A percentile compares a stretch with the other conserved stretches of the same genome.
Evolutionary conservation across 2,888 invertebrate species (phyloP).

Genomic region (Myopa testacea): DNA sequence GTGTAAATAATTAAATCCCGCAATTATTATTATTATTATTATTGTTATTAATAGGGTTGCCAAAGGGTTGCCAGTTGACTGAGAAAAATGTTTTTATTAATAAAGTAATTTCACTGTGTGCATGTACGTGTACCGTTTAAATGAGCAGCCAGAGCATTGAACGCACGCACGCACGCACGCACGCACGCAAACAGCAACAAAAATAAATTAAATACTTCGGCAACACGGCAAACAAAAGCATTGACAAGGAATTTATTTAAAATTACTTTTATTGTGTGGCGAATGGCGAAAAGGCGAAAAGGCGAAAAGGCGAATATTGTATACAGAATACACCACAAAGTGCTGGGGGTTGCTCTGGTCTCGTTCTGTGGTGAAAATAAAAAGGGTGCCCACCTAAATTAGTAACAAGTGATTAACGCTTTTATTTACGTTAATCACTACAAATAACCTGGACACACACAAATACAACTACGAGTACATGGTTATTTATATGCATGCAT

Average conservation of each 20-base stretch:
- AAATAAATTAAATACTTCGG: constrained; percentile 26
- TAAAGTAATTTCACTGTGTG: background rate
- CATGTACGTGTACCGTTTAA: background rate
- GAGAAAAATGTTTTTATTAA: constrained; percentile 26
- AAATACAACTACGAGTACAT: constrained; percentile 26
- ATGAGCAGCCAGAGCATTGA: too few species aligned
- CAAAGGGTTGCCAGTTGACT: constrained; percentile 18
- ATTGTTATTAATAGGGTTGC: constrained; percentile 43
- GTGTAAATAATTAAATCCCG: constrained; percentile 58
- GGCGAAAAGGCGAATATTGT: too few species aligned
- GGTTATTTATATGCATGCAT: constrained; percentile 10
- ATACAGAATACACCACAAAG: too few species aligned
- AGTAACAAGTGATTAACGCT: constrained; percentile 63
- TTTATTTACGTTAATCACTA: constrained; percentile 39
- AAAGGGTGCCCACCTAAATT: constrained; percentile 54
- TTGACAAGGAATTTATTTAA: constrained; percentile 22
- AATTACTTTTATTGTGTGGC: constrained; percentile 17
- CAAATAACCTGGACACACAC: constrained; percentile 1
- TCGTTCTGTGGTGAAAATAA: background rate
- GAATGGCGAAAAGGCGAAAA: background rate
- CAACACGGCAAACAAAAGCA: constrained; percentile 11
- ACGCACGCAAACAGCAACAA: constrained; percentile 4
- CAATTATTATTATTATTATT: constrained; percentile 54
- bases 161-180: too few species aligned
- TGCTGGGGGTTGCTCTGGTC: background rate